Conservation (phyloP, 2,888 invertebrate genomes). For the Oegoconia quadripuncta region DNA sequence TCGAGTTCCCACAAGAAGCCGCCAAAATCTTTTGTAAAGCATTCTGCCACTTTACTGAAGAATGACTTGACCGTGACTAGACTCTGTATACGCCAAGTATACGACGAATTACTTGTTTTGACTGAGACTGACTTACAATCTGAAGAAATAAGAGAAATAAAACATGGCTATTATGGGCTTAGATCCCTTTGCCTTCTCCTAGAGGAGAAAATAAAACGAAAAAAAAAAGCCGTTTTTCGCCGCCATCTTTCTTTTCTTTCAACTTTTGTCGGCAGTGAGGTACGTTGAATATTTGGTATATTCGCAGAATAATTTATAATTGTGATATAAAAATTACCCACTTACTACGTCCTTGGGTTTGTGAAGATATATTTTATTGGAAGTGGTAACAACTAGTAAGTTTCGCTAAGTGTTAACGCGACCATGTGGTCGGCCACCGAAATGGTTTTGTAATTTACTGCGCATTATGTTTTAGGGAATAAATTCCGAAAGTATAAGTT, state of each 20-base stretch:
- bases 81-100: too few species aligned
- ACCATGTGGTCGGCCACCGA: constrained; percentile 67
- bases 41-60: too few species aligned
- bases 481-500: constrained; percentile 28
- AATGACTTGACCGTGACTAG: too few species aligned
- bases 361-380: constrained; percentile 19
- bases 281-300: constrained; percentile 51
- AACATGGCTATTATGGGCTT: too few species aligned
- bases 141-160: too few species aligned
- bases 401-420: constrained; percentile 28
- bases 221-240: constrained; percentile 35
- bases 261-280: constrained; percentile 66
- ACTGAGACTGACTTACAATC: too few species aligned
- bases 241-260: constrained; percentile 75
- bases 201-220: too few species aligned
- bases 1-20: too few species aligned
- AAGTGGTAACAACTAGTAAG: constrained; percentile 26
- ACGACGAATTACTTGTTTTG: too few species aligned
- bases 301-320: constrained; percentile 29
- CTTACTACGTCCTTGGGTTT: constrained; percentile 20
- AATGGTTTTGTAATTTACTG: constrained; percentile 57
- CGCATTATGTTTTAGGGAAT: constrained; percentile 65
- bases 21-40: too few species aligned
- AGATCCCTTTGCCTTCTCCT: too few species aligned
- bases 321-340: constrained; percentile 23